phyloP scores from a whole-genome alignment of 2,797 vertebrate genomes.

The Anabacerthia variegaticeps region DNA sequence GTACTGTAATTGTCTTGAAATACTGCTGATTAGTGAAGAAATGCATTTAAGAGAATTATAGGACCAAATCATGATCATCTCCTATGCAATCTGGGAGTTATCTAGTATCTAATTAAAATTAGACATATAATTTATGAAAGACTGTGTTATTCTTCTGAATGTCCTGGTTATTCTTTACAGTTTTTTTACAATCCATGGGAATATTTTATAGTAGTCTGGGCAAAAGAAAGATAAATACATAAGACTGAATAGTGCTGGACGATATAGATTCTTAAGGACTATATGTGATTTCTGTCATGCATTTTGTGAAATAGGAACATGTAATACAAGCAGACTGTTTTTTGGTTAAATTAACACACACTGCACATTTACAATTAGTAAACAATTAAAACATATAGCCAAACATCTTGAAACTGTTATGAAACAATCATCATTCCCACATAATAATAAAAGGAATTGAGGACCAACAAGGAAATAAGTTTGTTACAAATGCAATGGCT shows the following conservation, averaged over 20 bases:
- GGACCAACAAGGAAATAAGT: slow-evolving; percentile 14
- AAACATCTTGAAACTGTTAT: background rate
- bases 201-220: background rate
- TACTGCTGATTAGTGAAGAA: background rate
- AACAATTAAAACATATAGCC: slow-evolving; percentile 44
- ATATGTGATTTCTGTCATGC: background rate
- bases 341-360: slow-evolving; percentile 42
- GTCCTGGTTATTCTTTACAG: background rate
- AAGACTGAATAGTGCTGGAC: background rate
- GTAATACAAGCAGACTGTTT: slow-evolving; percentile 36
- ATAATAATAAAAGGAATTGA: slow-evolving; percentile 7
- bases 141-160: background rate
- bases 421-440: slow-evolving; percentile 44
- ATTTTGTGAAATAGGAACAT: slow-evolving; percentile 25
- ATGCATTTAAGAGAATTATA: background rate
- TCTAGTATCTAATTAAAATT: background rate
- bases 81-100: background rate
- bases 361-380: slow-evolving; percentile 30
- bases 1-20: background rate
- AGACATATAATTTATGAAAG: background rate
- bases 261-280: background rate
- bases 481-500: slow-evolving; percentile 2
- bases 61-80: background rate
- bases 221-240: background rate
- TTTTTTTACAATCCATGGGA: background rate